Percentiles rank a stretch among this genome's conserved stretches.
These are phyloP conservation scores for Pocillopora damicornis DNA, from an alignment of 64 coral and sea anemone species.

Conservation along the genomic window DNA sequence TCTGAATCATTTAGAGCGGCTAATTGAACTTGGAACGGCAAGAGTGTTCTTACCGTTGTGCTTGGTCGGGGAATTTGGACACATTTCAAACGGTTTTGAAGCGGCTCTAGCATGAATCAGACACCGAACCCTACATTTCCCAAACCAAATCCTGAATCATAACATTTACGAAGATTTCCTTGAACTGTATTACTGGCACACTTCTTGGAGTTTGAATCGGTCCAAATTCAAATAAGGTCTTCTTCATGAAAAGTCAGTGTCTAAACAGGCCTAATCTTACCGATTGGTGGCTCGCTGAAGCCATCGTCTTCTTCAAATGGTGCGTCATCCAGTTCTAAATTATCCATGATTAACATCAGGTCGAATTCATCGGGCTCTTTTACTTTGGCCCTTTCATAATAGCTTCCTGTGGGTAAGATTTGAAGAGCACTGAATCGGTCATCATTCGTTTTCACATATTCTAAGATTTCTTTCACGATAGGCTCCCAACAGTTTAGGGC, in stretches of 20 bases:
- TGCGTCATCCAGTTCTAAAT: constrained; percentile 39
- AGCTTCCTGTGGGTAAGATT: constrained; percentile 15
- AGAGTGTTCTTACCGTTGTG: no score
- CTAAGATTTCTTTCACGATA: constrained; percentile 23
- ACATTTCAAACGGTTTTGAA: no score
- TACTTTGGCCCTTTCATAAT: constrained; percentile 62
- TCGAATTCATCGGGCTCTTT: constrained; percentile 64
- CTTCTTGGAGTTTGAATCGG: no score
- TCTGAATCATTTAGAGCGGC: no score
- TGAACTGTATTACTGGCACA: no score
- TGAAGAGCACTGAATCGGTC: constrained; percentile 5
- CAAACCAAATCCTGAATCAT: no score
- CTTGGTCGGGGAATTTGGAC: no score
- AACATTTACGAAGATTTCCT: no score
- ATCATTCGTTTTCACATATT: not conserved
- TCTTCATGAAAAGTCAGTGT: not conserved
- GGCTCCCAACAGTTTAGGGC: constrained; percentile 25
- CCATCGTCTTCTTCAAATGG: constrained; percentile 47
- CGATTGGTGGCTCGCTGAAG: constrained; percentile 31
- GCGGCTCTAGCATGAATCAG: no score
- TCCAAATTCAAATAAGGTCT: no score
- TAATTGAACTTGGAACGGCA: no score
- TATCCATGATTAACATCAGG: constrained; percentile 42
- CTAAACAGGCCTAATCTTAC: not conserved
- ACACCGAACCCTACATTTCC: no score